Percentiles rank a stretch among this genome's conserved stretches.
Evolutionary conservation across 2,888 invertebrate genomes (phyloP).

Genomic region (Timandra comae): DNA sequence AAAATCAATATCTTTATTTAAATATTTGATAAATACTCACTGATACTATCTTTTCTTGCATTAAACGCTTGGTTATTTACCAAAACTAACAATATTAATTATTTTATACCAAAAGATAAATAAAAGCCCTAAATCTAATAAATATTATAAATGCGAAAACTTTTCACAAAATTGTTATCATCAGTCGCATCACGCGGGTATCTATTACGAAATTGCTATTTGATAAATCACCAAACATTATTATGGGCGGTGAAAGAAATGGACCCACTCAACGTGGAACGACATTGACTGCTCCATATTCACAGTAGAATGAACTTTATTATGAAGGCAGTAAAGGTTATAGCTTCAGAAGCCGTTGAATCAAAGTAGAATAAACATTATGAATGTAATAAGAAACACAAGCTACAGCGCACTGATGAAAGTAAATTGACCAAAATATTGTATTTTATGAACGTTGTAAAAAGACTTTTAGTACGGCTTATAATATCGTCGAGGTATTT

Average conservation of each 20-base stretch:
- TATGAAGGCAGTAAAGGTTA: constrained; percentile 24
- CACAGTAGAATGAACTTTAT: constrained; percentile 34
- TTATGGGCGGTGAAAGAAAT: constrained; percentile 72
- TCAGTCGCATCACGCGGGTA: constrained; percentile 64
- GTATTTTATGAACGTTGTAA: constrained; percentile 26
- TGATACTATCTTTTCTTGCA: no score
- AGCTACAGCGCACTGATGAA: constrained; percentile 53
- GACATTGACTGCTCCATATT: constrained; percentile 32
- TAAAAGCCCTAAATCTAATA: no score
- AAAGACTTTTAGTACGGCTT: no score
- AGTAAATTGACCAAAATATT: constrained; percentile 48
- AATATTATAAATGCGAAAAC: no score
- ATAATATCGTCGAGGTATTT: neutral
- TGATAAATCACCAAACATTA: constrained; percentile 75
- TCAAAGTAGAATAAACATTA: constrained; percentile 52
- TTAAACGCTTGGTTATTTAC: no score
- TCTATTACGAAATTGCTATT: constrained; percentile 76
- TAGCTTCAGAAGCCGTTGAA: constrained; percentile 22
- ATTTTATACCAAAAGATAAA: no score
- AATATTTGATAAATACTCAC: no score
- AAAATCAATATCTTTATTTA: no score
- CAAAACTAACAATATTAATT: no score
- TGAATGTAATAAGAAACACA: constrained; percentile 59
- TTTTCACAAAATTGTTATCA: constrained; percentile 41
- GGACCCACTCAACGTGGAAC: constrained; percentile 62